Evolutionary conservation across 2,888 invertebrate genomes (phyloP).

Genomic region (Boloria euphrosyne): DNA sequence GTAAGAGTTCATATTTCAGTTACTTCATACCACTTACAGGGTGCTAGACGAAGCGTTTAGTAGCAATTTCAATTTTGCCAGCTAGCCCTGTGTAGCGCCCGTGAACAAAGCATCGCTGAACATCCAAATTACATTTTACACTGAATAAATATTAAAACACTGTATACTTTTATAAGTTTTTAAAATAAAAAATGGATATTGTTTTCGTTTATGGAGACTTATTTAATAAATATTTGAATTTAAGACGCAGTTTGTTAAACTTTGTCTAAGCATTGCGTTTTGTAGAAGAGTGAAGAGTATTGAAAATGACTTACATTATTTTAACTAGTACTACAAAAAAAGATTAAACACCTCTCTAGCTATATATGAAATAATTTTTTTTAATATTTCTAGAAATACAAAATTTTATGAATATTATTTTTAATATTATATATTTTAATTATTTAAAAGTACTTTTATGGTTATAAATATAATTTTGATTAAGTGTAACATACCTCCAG

Average conservation of each 20-base stretch:
- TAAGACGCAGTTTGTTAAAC: neutral
- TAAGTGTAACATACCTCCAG: slow-evolving; percentile 82
- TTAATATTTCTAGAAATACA: too few relatives aligned
- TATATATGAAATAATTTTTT: too few relatives aligned
- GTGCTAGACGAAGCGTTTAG: slow-evolving; percentile 26
- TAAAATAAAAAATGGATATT: neutral
- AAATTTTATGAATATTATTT: neutral
- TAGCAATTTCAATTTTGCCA: slow-evolving; percentile 37
- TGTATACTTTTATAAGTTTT: slow-evolving; percentile 13
- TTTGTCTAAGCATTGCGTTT: too few relatives aligned
- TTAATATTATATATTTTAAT: too few relatives aligned
- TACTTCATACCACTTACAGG: slow-evolving; percentile 22
- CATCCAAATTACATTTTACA: slow-evolving; percentile 26
- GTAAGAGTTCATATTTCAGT: slow-evolving; percentile 13
- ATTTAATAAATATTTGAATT: neutral
- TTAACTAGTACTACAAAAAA: too few relatives aligned
- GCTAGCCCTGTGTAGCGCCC: slow-evolving; percentile 26
- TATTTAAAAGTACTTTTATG: neutral
- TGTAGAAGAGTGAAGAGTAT: too few relatives aligned
- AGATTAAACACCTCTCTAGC: too few relatives aligned
- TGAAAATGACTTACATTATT: too few relatives aligned
- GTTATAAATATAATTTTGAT: neutral
- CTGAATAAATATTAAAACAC: slow-evolving; percentile 19
- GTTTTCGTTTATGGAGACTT: neutral
- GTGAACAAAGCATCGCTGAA: slow-evolving; percentile 25